These are phyloP conservation scores for Platorchestia sp. DNA, from an alignment of 1,140 invertebrate genomes.

Conservation along the genomic window DNA sequence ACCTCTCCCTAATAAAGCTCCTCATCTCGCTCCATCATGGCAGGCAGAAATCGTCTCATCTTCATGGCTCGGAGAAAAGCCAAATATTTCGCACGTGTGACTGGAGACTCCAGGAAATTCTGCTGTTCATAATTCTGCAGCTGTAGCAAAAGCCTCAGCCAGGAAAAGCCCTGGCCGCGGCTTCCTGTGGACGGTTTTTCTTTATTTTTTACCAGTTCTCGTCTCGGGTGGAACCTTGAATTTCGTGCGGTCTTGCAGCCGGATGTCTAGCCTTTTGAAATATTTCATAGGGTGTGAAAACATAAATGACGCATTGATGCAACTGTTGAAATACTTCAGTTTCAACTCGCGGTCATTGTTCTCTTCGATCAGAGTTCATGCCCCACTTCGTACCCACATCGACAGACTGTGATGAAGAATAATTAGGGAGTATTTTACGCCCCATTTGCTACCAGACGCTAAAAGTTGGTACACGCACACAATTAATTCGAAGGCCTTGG, in stretches of 20 bases:
- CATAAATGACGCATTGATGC: neutral
- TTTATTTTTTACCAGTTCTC: neutral
- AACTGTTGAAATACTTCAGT: neutral
- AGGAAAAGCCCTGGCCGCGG: neutral
- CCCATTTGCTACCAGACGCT: neutral
- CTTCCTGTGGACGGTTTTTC: neutral
- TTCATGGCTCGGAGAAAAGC: neutral
- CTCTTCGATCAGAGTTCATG: neutral
- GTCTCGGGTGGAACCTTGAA: neutral
- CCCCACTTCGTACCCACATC: neutral
- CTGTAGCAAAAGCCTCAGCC: conserved; percentile 4
- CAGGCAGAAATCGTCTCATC: conserved; percentile 12
- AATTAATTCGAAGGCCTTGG: no score
- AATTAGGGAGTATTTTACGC: neutral
- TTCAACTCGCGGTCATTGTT: neutral
- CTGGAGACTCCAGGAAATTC: neutral
- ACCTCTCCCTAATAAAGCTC: neutral
- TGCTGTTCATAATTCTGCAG: conserved; percentile 13
- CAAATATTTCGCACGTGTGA: conserved; percentile 12
- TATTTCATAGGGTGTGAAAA: neutral
- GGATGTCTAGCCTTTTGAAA: neutral
- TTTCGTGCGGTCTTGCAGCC: neutral
- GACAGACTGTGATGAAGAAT: neutral
- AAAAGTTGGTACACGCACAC: no score
- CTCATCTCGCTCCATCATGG: neutral